These are phyloP conservation scores for Agonopterix heracliana DNA, from an alignment of 2,888 invertebrate species.

Conservation along the genomic window DNA sequence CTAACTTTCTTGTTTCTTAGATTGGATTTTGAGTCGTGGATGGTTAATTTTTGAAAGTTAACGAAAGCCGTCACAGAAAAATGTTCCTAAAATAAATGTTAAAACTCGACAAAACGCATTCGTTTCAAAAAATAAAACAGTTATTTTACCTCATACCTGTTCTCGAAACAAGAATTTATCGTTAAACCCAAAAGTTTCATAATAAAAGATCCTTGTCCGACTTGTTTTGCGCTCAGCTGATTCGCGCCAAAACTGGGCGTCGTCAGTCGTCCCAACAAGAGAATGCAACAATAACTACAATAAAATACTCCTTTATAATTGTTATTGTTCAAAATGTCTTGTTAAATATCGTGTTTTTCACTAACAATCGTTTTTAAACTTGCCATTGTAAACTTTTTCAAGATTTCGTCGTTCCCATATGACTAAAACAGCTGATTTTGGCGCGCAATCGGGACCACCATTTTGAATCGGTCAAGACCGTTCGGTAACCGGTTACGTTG, in stretches of 20 bases:
- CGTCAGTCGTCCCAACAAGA: slow-evolving; percentile 2
- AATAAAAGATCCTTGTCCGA: slow-evolving; percentile 17
- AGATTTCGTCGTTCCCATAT: slow-evolving; percentile 17
- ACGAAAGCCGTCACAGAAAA: too few species aligned
- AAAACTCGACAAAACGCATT: too few species aligned
- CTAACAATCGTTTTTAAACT: slow-evolving; percentile 15
- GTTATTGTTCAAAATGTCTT: slow-evolving; percentile 23
- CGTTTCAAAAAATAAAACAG: too few species aligned
- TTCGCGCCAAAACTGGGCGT: slow-evolving; percentile 22
- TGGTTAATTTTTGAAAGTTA: too few species aligned
- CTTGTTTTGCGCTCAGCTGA: slow-evolving; percentile 24
- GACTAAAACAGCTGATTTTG: slow-evolving; percentile 31
- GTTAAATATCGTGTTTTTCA: slow-evolving; percentile 25
- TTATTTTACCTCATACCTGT: too few species aligned
- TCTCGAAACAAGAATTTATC: slow-evolving; percentile 1
- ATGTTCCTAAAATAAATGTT: too few species aligned
- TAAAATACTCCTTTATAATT: slow-evolving; percentile 16
- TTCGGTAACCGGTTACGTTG: slow-evolving; percentile 19
- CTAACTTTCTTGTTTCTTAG: too few species aligned
- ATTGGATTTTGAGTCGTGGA: too few species aligned
- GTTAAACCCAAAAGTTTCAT: slow-evolving; percentile 12
- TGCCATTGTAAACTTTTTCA: slow-evolving; percentile 5
- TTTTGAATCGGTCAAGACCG: slow-evolving; percentile 14
- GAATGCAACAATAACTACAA: slow-evolving; percentile 9
- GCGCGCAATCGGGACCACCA: slow-evolving; percentile 22